Evolutionary conservation across 2,888 invertebrate genomes (phyloP).

Genomic region (Eristalis pertinax): DNA sequence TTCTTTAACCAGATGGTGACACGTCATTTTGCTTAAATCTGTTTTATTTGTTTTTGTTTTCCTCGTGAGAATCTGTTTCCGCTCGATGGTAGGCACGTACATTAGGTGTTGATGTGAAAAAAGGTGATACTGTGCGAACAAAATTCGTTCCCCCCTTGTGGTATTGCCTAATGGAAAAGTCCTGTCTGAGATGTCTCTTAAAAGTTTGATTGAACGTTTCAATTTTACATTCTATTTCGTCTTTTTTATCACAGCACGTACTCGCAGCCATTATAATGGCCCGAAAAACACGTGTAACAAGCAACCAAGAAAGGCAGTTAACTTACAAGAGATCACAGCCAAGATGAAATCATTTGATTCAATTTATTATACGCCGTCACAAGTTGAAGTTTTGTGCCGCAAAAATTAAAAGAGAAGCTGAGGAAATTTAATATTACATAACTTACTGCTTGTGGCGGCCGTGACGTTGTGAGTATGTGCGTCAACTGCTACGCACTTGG

Average conservation of each 20-base stretch:
- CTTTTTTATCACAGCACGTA: neutral
- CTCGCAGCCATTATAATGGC: neutral
- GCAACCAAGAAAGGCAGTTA: neutral
- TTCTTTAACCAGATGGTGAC: neutral
- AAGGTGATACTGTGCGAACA: neutral
- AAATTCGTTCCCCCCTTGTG: neutral
- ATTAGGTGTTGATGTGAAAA: neutral
- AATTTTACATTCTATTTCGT: constrained; percentile 13
- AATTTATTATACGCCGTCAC: neutral
- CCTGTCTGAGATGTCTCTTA: constrained; percentile 23
- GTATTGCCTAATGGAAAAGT: constrained; percentile 32
- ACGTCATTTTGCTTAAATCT: neutral
- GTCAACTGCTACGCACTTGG: too few relatives aligned
- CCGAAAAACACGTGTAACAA: neutral
- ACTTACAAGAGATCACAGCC: constrained; percentile 12
- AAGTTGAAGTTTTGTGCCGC: neutral
- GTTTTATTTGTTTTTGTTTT: neutral
- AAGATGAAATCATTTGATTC: constrained; percentile 8
- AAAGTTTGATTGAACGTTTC: constrained; percentile 30
- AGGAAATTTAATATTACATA: neutral
- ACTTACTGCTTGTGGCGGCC: neutral
- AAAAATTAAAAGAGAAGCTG: neutral
- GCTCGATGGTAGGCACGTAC: neutral
- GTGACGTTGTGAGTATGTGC: neutral
- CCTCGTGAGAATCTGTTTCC: neutral